Percentiles rank a stretch among this genome's conserved stretches.
Evolutionary conservation across 2,113 vertebrate species (phyloP).

Genomic region (Noturus placidus): DNA sequence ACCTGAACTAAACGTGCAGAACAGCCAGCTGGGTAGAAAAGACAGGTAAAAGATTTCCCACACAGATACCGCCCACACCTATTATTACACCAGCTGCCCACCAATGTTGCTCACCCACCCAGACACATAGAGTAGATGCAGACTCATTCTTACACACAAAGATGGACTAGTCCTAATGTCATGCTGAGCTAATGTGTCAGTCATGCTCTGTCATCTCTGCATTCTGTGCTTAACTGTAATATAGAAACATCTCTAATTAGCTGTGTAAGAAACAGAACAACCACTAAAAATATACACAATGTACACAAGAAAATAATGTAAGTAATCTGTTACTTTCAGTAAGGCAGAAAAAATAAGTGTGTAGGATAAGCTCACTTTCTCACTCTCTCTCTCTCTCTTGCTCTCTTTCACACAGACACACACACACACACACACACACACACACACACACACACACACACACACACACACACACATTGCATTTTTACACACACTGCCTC

Average conservation of each 20-base stretch:
- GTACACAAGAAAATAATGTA: neutral
- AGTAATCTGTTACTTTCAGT: neutral
- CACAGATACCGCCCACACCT: conserved; percentile 43
- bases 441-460: conserved; percentile 22
- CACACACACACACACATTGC: neutral
- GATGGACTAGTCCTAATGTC: neutral
- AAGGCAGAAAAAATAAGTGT: neutral
- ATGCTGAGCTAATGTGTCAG: neutral
- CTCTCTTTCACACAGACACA: neutral
- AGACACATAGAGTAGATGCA: conserved; percentile 3
- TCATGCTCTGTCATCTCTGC: conserved; percentile 4
- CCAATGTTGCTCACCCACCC: neutral
- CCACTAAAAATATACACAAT: neutral
- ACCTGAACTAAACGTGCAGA: conserved; percentile 66
- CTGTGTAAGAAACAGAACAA: neutral
- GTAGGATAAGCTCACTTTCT: neutral
- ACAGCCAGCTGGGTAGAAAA: conserved; percentile 79
- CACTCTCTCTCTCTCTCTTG: too few species aligned
- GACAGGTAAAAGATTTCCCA: conserved; percentile 80
- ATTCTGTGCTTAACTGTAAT: conserved; percentile 9
- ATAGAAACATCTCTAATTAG: conserved; percentile 10
- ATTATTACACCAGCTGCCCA: conserved; percentile 49
- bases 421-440: conserved; percentile 12
- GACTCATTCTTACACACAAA: neutral
- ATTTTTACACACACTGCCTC: neutral